phyloP scores from a whole-genome alignment of 2,888 invertebrate species.

The Eristalinus aeneus region DNA sequence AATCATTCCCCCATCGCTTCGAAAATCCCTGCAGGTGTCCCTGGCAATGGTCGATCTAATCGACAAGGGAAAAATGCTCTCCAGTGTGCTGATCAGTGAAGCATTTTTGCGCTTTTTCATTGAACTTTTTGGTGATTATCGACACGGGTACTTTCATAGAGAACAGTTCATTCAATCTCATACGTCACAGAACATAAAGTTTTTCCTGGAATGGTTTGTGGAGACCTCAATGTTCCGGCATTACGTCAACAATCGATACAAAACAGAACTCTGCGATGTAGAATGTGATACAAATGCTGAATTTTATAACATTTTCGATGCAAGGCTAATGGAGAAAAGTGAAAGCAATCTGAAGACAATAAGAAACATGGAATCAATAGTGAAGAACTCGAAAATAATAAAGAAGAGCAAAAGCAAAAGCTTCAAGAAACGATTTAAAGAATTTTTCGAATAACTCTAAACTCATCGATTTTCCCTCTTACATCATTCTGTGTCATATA shows the following conservation, averaged over 20 bases:
- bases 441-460: conserved; percentile 68
- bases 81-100: conserved; percentile 88
- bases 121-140: conserved; percentile 87
- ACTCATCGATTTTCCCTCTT: background rate
- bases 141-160: conserved; percentile 83
- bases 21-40: conserved; percentile 83
- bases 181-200: conserved; percentile 85
- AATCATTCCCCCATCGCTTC: conserved; percentile 86
- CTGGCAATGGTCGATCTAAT: conserved; percentile 74
- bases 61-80: conserved; percentile 73
- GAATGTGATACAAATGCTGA: conserved; percentile 63
- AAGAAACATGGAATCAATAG: conserved; percentile 73
- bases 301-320: conserved; percentile 73
- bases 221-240: conserved; percentile 93
- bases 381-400: conserved; percentile 73
- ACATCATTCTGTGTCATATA: background rate
- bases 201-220: conserved; percentile 92
- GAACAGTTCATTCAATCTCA: conserved; percentile 86
- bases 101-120: conserved; percentile 90
- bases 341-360: conserved; percentile 72
- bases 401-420: conserved; percentile 74
- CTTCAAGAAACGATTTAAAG: conserved; percentile 74
- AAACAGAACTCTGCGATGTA: conserved; percentile 49
- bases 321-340: conserved; percentile 73
- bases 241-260: conserved; percentile 76